Evolutionary conservation across 1,140 invertebrate genomes (phyloP).

Genomic region (Drosophila setifemur): DNA sequence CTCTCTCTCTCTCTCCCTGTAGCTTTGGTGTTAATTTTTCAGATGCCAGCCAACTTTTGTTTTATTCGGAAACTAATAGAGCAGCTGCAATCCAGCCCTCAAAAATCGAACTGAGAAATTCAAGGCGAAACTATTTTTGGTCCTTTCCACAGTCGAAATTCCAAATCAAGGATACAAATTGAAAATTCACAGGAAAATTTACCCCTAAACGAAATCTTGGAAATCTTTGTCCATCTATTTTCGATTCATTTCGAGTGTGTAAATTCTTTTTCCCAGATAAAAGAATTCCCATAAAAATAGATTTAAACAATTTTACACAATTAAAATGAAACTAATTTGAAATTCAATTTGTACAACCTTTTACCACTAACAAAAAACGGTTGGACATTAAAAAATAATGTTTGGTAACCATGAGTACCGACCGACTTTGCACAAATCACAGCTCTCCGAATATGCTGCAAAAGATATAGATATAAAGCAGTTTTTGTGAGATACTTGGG

Average conservation of each 20-base stretch:
- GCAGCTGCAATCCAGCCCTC: slow-evolving; percentile 49
- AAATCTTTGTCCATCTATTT: too few relatives aligned
- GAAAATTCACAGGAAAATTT: slow-evolving; percentile 1
- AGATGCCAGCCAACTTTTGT: slow-evolving; percentile 63
- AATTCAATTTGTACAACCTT: too few relatives aligned
- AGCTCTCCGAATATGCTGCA: slow-evolving; percentile 9
- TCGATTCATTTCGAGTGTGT: too few relatives aligned
- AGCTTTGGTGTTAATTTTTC: slow-evolving; percentile 65
- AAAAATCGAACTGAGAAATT: slow-evolving; percentile 22
- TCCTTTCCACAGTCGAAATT: slow-evolving; percentile 12
- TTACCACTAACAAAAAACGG: too few relatives aligned
- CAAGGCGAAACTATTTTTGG: slow-evolving; percentile 12
- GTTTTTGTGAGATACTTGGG: slow-evolving; percentile 17
- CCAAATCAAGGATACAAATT: slow-evolving; percentile 10
- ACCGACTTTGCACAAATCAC: slow-evolving; percentile 35
- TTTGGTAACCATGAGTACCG: too few relatives aligned
- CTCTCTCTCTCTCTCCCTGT: neutral
- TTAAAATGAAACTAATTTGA: too few relatives aligned
- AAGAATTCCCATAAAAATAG: too few relatives aligned
- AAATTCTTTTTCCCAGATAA: too few relatives aligned
- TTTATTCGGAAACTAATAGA: slow-evolving; percentile 69
- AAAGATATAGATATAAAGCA: slow-evolving; percentile 25
- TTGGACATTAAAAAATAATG: too few relatives aligned
- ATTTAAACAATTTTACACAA: too few relatives aligned
- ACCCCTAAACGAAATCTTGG: too few relatives aligned